Conservation (phyloP, 2,797 vertebrate genomes). For the Microctenopoma lineatum region DNA sequence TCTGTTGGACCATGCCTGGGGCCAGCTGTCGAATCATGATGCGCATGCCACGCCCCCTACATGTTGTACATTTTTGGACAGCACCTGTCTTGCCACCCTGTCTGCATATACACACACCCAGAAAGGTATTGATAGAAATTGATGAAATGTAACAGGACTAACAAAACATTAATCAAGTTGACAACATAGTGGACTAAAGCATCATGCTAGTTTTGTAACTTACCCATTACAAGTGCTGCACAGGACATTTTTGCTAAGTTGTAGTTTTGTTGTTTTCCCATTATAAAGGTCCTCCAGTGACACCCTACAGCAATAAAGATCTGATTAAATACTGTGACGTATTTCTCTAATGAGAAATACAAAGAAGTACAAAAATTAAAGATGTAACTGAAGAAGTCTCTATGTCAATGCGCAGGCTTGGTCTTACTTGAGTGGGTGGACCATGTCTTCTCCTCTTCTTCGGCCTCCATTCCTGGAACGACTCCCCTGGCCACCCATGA, state of each 20-base stretch:
- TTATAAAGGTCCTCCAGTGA: slow-evolving; percentile 98
- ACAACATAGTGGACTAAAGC: background rate
- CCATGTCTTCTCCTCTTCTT: slow-evolving; percentile 98
- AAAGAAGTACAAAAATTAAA: background rate
- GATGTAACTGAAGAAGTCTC: background rate
- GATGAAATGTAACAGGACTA: background rate
- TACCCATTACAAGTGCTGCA: slow-evolving; percentile 97
- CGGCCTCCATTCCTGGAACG: slow-evolving; percentile 94
- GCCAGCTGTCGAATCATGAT: slow-evolving; percentile 99
- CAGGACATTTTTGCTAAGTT: slow-evolving; percentile 99
- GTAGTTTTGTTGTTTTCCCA: slow-evolving; percentile 98
- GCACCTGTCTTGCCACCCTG: slow-evolving; percentile 98
- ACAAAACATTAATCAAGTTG: background rate
- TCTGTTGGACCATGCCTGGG: slow-evolving; percentile 99
- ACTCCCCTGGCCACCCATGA: slow-evolving; percentile 94
- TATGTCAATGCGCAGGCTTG: background rate
- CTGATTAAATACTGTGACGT: slow-evolving; percentile 2
- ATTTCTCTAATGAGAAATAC: no score
- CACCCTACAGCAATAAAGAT: slow-evolving; percentile 81
- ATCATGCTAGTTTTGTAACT: slow-evolving; percentile 64
- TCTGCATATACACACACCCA: slow-evolving; percentile 74
- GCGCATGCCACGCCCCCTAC: slow-evolving; percentile 94
- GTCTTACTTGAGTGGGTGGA: slow-evolving; percentile 96
- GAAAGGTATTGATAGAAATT: background rate
- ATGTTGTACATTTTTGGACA: slow-evolving; percentile 95